Conservation (phyloP, 2,113 vertebrate species). For the Coryphaenoides rupestris region DNA sequence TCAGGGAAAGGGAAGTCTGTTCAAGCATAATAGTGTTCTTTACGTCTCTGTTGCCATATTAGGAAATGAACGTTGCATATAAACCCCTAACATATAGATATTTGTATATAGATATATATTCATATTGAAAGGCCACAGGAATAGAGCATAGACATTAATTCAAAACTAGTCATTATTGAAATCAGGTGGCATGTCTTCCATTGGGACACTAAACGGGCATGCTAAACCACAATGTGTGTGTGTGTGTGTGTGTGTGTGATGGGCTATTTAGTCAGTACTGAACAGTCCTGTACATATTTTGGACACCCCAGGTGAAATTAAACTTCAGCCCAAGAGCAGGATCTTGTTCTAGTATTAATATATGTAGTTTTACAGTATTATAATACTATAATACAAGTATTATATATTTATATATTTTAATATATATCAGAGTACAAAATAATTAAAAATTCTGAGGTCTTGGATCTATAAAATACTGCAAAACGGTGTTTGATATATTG, state of each 20-base stretch:
- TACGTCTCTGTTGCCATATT: slow-evolving; percentile 56
- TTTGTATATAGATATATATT: slow-evolving; percentile 58
- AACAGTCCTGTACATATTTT: slow-evolving; percentile 32
- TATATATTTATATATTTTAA: slow-evolving; percentile 3
- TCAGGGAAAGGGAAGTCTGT: slow-evolving; percentile 48
- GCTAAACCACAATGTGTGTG: slow-evolving; percentile 46
- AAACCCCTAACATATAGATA: slow-evolving; percentile 61
- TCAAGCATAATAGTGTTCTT: slow-evolving; percentile 52
- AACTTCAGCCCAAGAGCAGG: slow-evolving; percentile 56
- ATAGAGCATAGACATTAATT: slow-evolving; percentile 70
- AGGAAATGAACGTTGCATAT: slow-evolving; percentile 73
- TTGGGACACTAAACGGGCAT: slow-evolving; percentile 51
- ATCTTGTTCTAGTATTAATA: slow-evolving; percentile 42
- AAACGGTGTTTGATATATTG: slow-evolving; percentile 69
- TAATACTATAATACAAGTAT: too few species aligned
- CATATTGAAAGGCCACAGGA: slow-evolving; percentile 78
- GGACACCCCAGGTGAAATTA: slow-evolving; percentile 56
- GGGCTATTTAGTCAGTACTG: slow-evolving; percentile 28
- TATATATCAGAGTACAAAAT: slow-evolving; percentile 66
- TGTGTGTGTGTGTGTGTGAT: slow-evolving; percentile 10
- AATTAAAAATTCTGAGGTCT: slow-evolving; percentile 64
- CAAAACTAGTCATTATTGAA: slow-evolving; percentile 56
- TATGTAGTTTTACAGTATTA: too few species aligned
- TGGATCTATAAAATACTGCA: slow-evolving; percentile 72
- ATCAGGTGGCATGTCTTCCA: slow-evolving; percentile 41